phyloP scores from a whole-genome alignment of 2,888 invertebrate species.

The Sminthurides aquaticus region DNA sequence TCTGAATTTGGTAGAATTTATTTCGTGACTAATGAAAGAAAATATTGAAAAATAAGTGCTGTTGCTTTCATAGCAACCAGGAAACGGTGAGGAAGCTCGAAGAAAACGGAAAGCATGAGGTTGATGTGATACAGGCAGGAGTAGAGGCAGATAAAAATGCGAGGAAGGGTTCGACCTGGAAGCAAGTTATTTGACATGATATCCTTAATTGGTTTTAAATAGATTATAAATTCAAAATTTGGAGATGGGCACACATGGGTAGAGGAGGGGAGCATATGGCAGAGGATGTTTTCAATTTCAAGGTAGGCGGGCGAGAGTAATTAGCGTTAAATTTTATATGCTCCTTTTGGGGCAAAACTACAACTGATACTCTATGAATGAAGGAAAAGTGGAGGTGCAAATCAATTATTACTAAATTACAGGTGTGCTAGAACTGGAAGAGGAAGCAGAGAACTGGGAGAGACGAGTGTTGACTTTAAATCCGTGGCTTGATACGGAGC shows the following conservation, averaged over 20 bases:
- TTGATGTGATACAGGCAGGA: too few species aligned
- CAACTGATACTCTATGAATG: neutral
- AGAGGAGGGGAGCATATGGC: neutral
- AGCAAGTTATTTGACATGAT: too few species aligned
- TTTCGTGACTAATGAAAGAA: neutral
- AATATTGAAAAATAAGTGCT: neutral
- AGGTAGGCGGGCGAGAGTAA: neutral
- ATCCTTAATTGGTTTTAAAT: neutral
- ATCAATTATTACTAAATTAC: neutral
- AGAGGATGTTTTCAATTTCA: neutral
- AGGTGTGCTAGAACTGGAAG: neutral
- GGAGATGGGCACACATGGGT: neutral
- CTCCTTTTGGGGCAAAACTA: neutral
- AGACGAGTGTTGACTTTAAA: neutral
- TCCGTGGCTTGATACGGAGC: too few species aligned
- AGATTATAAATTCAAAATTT: neutral
- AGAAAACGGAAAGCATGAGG: neutral
- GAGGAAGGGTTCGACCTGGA: too few species aligned
- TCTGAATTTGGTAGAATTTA: too few species aligned
- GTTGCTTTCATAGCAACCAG: too few species aligned
- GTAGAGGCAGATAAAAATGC: too few species aligned
- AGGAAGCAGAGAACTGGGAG: neutral
- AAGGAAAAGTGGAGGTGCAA: neutral
- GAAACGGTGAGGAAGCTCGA: neutral
- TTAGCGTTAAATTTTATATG: too few species aligned